Conservation (phyloP, 2,113 vertebrate species). For the Chloroceryle aenea region DNA sequence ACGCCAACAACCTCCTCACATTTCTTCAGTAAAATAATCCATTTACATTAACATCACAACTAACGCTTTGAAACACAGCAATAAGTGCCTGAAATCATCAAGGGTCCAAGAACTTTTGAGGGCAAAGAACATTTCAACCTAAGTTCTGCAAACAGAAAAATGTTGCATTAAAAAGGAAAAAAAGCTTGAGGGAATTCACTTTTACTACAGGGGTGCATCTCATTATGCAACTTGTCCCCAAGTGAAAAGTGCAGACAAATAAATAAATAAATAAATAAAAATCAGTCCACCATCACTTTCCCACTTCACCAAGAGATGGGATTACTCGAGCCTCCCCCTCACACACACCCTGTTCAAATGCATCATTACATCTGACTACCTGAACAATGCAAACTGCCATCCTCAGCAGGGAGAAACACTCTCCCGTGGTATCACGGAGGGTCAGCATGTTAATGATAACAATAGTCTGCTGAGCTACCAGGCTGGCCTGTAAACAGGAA, state of each 20-base stretch:
- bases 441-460: conserved; percentile 65
- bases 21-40: neutral
- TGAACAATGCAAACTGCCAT: conserved; percentile 70
- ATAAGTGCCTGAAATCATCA: neutral
- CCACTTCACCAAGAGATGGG: neutral
- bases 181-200: neutral
- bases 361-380: conserved; percentile 49
- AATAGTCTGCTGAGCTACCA: conserved; percentile 65
- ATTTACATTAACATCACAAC: neutral
- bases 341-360: neutral
- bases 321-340: conserved; percentile 47
- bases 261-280: neutral
- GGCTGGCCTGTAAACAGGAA: conserved; percentile 62
- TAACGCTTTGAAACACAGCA: neutral
- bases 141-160: neutral
- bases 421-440: conserved; percentile 45
- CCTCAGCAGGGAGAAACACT: conserved; percentile 62
- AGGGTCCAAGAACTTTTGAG: neutral
- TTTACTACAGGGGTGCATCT: neutral
- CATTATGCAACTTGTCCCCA: neutral
- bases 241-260: neutral
- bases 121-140: neutral
- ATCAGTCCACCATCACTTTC: neutral
- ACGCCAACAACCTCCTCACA: neutral
- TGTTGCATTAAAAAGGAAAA: neutral